Percentiles rank a stretch among this genome's conserved stretches.
phyloP scores from a whole-genome alignment of 2,888 invertebrate species.

The Acrobasis suavella region DNA sequence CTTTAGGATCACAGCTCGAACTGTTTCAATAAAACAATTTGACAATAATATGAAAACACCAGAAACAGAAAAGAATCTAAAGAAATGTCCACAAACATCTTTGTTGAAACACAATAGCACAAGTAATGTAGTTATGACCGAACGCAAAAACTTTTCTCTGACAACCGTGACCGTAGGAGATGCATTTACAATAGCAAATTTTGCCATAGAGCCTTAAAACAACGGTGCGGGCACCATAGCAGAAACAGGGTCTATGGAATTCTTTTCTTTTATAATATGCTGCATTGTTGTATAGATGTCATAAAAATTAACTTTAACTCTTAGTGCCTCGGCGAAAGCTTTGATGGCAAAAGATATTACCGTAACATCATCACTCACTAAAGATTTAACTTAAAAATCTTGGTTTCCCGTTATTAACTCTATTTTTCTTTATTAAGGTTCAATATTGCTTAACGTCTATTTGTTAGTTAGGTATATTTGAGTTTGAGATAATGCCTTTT shows the following conservation, averaged over 20 bases:
- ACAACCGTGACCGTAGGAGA: slow-evolving; percentile 48
- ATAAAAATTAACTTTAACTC: slow-evolving; percentile 76
- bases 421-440: slow-evolving; percentile 32
- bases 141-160: slow-evolving; percentile 33
- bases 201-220: slow-evolving; percentile 52
- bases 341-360: slow-evolving; percentile 70
- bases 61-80: slow-evolving; percentile 39
- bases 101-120: slow-evolving; percentile 49
- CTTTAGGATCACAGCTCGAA: slow-evolving; percentile 30
- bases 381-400: slow-evolving; percentile 31
- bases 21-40: slow-evolving; percentile 30
- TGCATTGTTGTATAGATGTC: slow-evolving; percentile 68
- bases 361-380: slow-evolving; percentile 31
- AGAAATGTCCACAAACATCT: slow-evolving; percentile 57
- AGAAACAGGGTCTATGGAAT: slow-evolving; percentile 60
- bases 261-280: slow-evolving; percentile 66
- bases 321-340: slow-evolving; percentile 65
- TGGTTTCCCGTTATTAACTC: slow-evolving; percentile 27
- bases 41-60: slow-evolving; percentile 37
- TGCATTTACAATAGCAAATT: slow-evolving; percentile 45
- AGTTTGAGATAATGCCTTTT: slow-evolving; percentile 51
- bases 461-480: slow-evolving; percentile 37
- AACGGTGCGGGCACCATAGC: slow-evolving; percentile 48
- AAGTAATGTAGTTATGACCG: slow-evolving; percentile 49
- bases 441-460: slow-evolving; percentile 28